Base-by-base conservation (phyloP, 2,797 vertebrate species). In the Selene dorsalis region DNA sequence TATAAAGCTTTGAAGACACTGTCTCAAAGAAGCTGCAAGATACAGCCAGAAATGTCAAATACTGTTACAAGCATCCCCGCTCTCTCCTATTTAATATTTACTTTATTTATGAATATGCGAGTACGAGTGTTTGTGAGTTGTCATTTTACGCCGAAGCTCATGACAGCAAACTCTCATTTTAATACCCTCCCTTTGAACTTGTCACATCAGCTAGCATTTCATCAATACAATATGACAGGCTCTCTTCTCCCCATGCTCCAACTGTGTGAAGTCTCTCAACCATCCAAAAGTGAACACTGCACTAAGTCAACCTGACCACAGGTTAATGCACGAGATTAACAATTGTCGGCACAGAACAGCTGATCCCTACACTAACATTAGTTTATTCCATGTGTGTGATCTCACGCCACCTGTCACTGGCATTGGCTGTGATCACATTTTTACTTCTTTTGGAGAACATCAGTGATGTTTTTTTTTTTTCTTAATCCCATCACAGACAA, bases 221-320 rank as follows among this genome's bases (percentile, higher is more conserved):
- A 87, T 87, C 69, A 71, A 88, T 82, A 32, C 72, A n/a, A 65
- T 57, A 35, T 78, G 88, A 86, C 84, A 83, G 77, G 77, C 65
- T 73, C 59, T 30, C 52, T 75, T 71, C 81, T 76, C 32, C 32
- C 55, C 70, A 52, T 24, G 61, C 69, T 79, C 68, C 30, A 26
- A 63, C 73, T 52, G 13, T 32, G 69, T 43, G 4, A 52, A 67
- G 80, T 65, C 73, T 81, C 73, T 59, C 48, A 28, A 35, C 55
- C 71, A 22, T 78, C 66, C 78, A 43, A 83, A 80, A 82, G 20
- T 66, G 65, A 70, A 64, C 80, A 13, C 22, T 17, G 57, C 69
- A 58, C 66, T 67, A 69, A 80, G 58, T 88, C 78, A 62, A 70
- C 73, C 52, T 69, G 81, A 83, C 85, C 73, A 38, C 68, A 81